Evolutionary conservation across 2,888 invertebrate genomes (phyloP), one percentile per base, ranked within the genome.

Genomic region (Fragum fragum): DNA sequence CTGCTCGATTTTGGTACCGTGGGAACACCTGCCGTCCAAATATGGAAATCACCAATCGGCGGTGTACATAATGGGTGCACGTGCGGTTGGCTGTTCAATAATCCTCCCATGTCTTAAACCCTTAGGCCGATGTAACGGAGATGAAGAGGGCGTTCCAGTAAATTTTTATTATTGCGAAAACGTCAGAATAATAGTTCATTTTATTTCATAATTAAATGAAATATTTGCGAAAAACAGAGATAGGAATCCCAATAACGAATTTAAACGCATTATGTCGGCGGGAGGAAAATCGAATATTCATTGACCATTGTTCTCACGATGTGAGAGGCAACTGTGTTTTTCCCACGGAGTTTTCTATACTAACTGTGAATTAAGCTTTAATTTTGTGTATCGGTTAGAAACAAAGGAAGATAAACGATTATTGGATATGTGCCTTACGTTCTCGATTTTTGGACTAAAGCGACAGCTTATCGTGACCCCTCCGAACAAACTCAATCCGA

Each of bases 241-340:
- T n/a, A n/a, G n/a, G n/a, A n/a, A n/a, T 36, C 32, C 32, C 32
- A 36, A 36, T 36, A n/a, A 9, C 32, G 32, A 36, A 36, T 9
- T 36, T 3, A 36, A 36, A 3, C 32, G 32, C 9, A 6, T 36
- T 36, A 36, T 36, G 9, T 36, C 32, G 75, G 81, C 11, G 79
- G 89, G 89, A 77, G 83, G 81, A 66, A 28, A 86, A 77, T 68
- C 72, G 87, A 91, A 90, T 83, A 89, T 89, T 91, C 85, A 76
- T 83, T 88, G 87, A 88, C 88, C 88, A 92, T 92, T 92, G 93
- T 93, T 92, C 93, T 91, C 93, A 93, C 92, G 92, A 89, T 92
- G 91, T 89, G 91, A 90, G 89, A 91, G 90, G 92, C 92, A 92
- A 91, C 90, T 92, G 92, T 87, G 87, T 88, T 89, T 91, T 93